Evolutionary conservation across 2,888 invertebrate genomes (phyloP).

Genomic region (Euproctis similis): DNA sequence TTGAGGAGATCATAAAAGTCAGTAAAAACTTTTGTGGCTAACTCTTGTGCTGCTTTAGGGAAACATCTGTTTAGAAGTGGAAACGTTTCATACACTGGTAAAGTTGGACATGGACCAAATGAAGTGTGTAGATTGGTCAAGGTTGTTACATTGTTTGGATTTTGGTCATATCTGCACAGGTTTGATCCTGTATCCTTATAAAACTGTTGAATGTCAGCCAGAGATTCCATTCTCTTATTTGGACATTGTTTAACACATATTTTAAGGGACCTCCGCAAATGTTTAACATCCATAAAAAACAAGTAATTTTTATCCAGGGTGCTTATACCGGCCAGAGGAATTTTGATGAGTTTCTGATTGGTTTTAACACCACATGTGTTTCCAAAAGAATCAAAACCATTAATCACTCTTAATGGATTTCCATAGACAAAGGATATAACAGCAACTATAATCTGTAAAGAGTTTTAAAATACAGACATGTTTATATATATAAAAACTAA

Average conservation of each 20-base stretch:
- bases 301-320: conserved; percentile 86
- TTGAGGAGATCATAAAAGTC: conserved; percentile 89
- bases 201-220: conserved; percentile 82
- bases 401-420: conserved; percentile 88
- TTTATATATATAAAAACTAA: too few relatives aligned
- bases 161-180: conserved; percentile 84
- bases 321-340: conserved; percentile 86
- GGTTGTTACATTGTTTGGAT: conserved; percentile 68
- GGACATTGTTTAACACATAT: conserved; percentile 95
- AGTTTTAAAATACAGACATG: conserved; percentile 5
- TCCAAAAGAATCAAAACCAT: conserved; percentile 95
- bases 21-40: conserved; percentile 77
- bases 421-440: conserved; percentile 92
- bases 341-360: conserved; percentile 84
- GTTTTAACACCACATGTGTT: conserved; percentile 92
- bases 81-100: conserved; percentile 85
- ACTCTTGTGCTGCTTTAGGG: conserved; percentile 81
- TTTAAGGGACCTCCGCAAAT: conserved; percentile 85
- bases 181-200: conserved; percentile 82
- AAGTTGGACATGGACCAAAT: conserved; percentile 84
- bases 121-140: conserved; percentile 58
- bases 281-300: conserved; percentile 88
- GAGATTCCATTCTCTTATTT: conserved; percentile 75
- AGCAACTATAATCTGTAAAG: conserved; percentile 87
- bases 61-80: conserved; percentile 92